Percentiles rank a stretch among this genome's conserved stretches.
These are phyloP conservation scores for Euura saliciscinereae DNA, from an alignment of 1,140 invertebrate species.

Conservation along the genomic window DNA sequence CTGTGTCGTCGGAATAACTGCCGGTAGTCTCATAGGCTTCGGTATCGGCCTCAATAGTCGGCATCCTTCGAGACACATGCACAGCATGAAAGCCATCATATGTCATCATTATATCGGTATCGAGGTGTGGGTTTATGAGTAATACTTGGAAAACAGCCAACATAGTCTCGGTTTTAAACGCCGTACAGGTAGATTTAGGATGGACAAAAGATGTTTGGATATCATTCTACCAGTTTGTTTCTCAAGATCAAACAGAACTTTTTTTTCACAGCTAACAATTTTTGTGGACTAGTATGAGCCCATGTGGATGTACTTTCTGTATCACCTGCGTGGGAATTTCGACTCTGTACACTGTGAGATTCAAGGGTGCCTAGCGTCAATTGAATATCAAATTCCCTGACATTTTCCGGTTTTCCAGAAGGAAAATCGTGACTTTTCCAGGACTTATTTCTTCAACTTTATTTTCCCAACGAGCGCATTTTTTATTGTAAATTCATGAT, in stretches of 20 bases:
- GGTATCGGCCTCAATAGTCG: conserved; percentile 51
- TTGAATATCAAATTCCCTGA: too few species aligned
- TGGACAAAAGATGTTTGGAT: background rate
- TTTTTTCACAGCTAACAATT: background rate
- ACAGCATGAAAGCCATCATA: conserved; percentile 62
- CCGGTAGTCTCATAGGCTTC: conserved; percentile 61
- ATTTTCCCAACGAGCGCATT: too few species aligned
- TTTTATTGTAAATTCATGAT: too few species aligned
- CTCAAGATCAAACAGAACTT: background rate
- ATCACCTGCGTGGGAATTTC: too few species aligned
- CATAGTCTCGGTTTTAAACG: background rate
- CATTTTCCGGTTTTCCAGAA: too few species aligned
- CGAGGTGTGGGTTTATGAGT: conserved; percentile 53
- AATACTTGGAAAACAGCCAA: background rate
- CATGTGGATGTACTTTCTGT: too few species aligned
- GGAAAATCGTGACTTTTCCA: too few species aligned
- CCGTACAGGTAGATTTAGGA: background rate
- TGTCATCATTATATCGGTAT: conserved; percentile 62
- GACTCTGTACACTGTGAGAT: too few species aligned
- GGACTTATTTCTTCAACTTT: too few species aligned
- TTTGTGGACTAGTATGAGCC: too few species aligned
- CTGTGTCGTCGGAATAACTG: conserved; percentile 56
- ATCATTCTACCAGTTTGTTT: too few species aligned
- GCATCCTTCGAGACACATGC: conserved; percentile 43
- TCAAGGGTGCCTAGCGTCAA: too few species aligned